These are phyloP conservation scores for Balanococcus diminutus DNA, from an alignment of 2,888 invertebrate species.

Conservation along the genomic window DNA sequence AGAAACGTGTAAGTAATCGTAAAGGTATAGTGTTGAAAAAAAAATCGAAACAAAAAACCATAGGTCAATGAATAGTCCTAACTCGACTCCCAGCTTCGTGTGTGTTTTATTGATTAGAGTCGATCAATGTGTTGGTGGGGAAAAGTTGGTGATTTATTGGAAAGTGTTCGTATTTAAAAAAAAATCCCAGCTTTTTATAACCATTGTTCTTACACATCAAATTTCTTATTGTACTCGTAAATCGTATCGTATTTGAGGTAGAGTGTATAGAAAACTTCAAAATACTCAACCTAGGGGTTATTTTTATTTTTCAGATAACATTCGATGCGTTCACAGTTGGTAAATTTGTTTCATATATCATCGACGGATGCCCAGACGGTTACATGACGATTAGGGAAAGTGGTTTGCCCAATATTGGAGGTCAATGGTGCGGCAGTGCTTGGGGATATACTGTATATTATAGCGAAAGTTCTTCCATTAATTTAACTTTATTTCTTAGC, in stretches of 20 bases:
- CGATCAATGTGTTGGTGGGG: neutral
- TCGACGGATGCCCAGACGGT: constrained; percentile 81
- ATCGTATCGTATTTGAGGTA: neutral
- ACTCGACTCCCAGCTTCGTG: neutral
- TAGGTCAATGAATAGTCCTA: neutral
- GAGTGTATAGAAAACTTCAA: neutral
- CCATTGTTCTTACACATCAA: neutral
- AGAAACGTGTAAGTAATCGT: neutral
- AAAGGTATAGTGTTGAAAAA: neutral
- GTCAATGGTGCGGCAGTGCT: constrained; percentile 83
- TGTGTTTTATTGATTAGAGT: constrained; percentile 27
- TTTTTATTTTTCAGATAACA: constrained; percentile 70
- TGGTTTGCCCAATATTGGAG: constrained; percentile 73
- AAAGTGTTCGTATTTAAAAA: neutral
- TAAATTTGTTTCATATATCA: constrained; percentile 77
- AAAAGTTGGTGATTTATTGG: neutral
- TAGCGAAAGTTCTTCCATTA: constrained; percentile 80
- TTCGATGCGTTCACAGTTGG: constrained; percentile 85
- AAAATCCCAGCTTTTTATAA: neutral
- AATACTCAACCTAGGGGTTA: neutral
- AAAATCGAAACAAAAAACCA: constrained; percentile 1
- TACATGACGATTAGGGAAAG: constrained; percentile 78
- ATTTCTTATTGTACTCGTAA: neutral
- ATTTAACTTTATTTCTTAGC: constrained; percentile 74
- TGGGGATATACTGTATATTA: constrained; percentile 86